Evolutionary conservation across 2,888 invertebrate species (phyloP), one percentile per base, ranked within the genome.

Genomic region (Myopa tessellatipennis): DNA sequence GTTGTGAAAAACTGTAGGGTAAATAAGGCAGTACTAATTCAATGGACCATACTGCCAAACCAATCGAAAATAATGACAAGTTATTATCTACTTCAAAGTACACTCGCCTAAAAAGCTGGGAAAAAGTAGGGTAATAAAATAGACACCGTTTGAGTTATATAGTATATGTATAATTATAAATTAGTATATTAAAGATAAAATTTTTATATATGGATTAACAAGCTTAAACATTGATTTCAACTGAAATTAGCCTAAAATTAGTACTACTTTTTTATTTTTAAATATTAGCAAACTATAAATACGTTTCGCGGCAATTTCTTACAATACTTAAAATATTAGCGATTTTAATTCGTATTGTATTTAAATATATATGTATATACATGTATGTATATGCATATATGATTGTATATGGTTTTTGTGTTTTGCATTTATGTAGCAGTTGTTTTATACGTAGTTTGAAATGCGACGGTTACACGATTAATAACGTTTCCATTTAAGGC

Each of bases 351-450:
- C 16, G 60, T 38, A 14, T 61, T 73, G 73, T 50, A 45, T 74
- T 74, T 74, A 61, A 36, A 61, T 73, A 70, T 52, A 12, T 34
- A 14, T 70, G 82, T 84, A 78, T 80, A 38, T 74, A 45, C 75
- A 67, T 70, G 75, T 52, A 68, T 69, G 77, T 34, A 79, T 45
- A 14, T 50, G 36, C 38, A 80, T 63, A 63, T 26, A 63, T 63
- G 61, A 77, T 40, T 82, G 65, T 79, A 60, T 79, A 70, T 63
- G n/a, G 67, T 14, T 55, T 38, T 40, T 79, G 12, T 79, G 55
- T 79, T 38, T 75, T 61, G 70, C 71, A 69, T 71, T 75, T 78
- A 70, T 65, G 65, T 36, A 74, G 76, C 55, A 65, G 55, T 74
- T 63, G 34, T 61, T 65, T 63, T 26, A 36, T 65, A 61, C 18